Base-by-base conservation (phyloP, 2,797 vertebrate genomes). In the Moxostoma hubbsi region DNA sequence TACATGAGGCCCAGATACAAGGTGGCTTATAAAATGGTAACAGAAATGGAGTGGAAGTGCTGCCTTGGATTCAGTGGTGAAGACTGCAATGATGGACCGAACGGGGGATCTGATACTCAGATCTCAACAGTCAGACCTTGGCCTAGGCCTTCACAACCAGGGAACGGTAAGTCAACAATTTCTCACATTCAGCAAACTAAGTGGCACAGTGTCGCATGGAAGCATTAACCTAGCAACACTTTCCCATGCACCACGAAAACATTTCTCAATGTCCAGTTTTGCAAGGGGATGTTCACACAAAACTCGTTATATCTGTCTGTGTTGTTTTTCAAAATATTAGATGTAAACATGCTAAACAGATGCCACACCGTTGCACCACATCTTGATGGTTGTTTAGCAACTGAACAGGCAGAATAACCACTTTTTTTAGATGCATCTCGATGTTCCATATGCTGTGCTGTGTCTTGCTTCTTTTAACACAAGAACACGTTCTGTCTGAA, bases 41-140 rank as follows among this genome's bases (percentile, higher is more conserved):
- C 97, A 0, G 95, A 96, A 76, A 95, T 98, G 95, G 96, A 97
- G 87, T 98, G 97, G 97, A 94, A 92, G 83, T 98, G 97, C 89
- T 98, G 97, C 79, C 95, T 96, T 57, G 96, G 97, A 0, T 98
- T 93, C 53, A 91, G 93, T 0, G 97, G 97, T 0, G 93, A 94
- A 0, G 94, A 98, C 90, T 98, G 97, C 81, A 90, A 83, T 0
- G 83, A 92, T 12, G 93, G 93, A 6, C 92, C 92, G 0, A 83
- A 78, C 0, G 90, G 88, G 49, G 90, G 90, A 75, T 83, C 85
- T 11, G 50, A 89, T 83, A n/a, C 86, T 11, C 91, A 94, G 6
- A 87, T 89, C 2, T 89, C 93, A 76, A 95, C 93, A 0, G 81
- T 85, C 5, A 92, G 85, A 1, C 93, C 95, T 2, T 89, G 82